Conservation (phyloP, 2,888 invertebrate species). For the Lithophane ornitopus region DNA sequence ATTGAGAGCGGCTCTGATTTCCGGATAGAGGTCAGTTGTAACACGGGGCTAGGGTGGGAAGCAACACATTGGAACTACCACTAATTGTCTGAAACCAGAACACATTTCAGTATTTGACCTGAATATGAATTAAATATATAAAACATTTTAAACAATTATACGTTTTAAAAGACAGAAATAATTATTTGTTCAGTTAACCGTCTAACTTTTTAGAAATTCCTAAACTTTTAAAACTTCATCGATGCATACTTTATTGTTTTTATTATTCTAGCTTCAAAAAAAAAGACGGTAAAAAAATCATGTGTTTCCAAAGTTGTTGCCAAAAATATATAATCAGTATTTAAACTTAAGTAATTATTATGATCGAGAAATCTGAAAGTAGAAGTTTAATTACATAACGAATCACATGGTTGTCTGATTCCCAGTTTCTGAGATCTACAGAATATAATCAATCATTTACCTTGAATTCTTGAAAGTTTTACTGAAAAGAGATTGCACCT, state of each 20-base stretch:
- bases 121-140: conserved; percentile 3
- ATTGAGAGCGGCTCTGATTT: conserved; percentile 42
- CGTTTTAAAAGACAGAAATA: not conserved
- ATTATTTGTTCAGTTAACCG: not conserved
- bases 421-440: not conserved
- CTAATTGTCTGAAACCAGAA: conserved; percentile 29
- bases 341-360: not conserved
- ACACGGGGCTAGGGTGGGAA: conserved; percentile 1
- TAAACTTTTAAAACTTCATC: not conserved
- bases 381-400: not conserved
- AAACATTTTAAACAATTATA: not conserved
- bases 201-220: not conserved
- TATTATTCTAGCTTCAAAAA: not conserved
- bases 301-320: not conserved
- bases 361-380: not conserved
- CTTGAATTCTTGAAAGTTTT: no score
- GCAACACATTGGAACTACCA: conserved; percentile 28
- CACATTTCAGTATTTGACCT: conserved; percentile 22
- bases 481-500: no score
- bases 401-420: conserved; percentile 3
- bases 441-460: no score
- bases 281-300: not conserved
- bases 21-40: conserved; percentile 31
- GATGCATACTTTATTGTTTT: not conserved
- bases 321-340: not conserved